Base-by-base conservation (phyloP, 1,140 invertebrate genomes). In the Chymomyza costata region DNA sequence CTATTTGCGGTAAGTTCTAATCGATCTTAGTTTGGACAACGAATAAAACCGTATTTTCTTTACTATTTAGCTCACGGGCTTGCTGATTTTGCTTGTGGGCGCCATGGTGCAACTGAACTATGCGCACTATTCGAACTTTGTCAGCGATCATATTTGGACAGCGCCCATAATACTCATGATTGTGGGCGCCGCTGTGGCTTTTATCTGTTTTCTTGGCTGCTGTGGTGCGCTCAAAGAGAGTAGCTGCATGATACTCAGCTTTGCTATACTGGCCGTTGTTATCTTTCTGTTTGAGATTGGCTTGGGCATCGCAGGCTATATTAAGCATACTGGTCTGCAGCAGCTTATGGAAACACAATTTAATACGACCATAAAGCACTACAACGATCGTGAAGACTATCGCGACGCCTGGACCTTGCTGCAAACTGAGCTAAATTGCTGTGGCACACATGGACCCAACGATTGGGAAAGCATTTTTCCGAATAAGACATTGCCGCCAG, bases 221-320 rank as follows among this genome's bases (percentile, higher is more conserved):
- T 96, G 94, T 63, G 95, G 94, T 13, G 94, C 94, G 10, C 87
- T 94, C 2, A 93, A 93, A 71, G 94, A 96, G 85, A 94, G 92
- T 74, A 91, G 93, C 63, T 95, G 93, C 86, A 94, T 95, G 93
- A 92, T 95, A 32, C 89, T 93, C 11, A 94, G 93, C 93, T 98
- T 96, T 87, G 92, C 93, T 10, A 90, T 93, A 37, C 87, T 97
- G 34, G 86, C 97, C 55, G 86, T 92, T 7, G 78, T 95, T 7
- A 94, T 97, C 48, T 95, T 97, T 84, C 87, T 94, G 1, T 85
- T 95, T 50, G 95, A 97, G 87, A 83, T 97, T 41, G 92, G 92
- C 2, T 92, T 92, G 48, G 95, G 94, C 50, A 93, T 97, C 78
- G 91, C 93, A 11, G 94, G 93, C 3, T 96, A 95, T 86, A 87